Conservation (phyloP, 2,888 invertebrate species). For the Dichetophora obliterata region DNA sequence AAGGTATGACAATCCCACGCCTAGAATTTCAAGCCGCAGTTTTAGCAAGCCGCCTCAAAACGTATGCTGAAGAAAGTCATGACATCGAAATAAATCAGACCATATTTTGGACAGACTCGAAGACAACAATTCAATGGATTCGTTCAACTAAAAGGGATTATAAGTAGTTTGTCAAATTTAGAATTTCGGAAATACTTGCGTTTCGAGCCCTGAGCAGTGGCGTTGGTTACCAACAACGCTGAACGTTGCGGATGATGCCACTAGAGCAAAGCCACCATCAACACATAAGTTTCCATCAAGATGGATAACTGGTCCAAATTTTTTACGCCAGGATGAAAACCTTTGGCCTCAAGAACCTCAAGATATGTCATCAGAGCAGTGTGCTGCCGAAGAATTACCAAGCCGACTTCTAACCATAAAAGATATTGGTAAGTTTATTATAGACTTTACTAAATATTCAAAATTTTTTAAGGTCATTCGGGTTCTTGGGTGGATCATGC, state of each 20-base stretch:
- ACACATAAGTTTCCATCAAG: too few relatives aligned
- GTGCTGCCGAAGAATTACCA: too few relatives aligned
- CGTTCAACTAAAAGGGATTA: constrained; percentile 34
- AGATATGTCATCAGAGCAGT: too few relatives aligned
- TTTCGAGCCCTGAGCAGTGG: constrained; percentile 40
- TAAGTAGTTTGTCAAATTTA: constrained; percentile 20
- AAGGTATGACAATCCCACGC: neutral
- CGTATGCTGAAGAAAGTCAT: neutral
- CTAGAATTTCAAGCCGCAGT: neutral
- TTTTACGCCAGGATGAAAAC: too few relatives aligned
- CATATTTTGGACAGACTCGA: neutral
- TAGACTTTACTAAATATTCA: too few relatives aligned
- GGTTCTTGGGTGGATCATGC: too few relatives aligned
- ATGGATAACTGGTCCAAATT: too few relatives aligned
- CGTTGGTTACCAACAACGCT: constrained; percentile 18
- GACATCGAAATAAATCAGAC: neutral
- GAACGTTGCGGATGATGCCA: constrained; percentile 16
- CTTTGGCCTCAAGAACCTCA: too few relatives aligned
- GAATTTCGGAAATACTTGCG: constrained; percentile 41
- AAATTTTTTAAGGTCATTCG: too few relatives aligned
- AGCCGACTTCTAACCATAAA: too few relatives aligned
- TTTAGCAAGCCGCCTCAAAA: neutral
- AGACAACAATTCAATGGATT: constrained; percentile 7
- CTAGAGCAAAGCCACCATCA: too few relatives aligned
- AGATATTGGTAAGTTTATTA: too few relatives aligned